Percentiles rank a stretch among this genome's conserved stretches.
Evolutionary conservation across 2,797 vertebrate genomes (phyloP).

Genomic region (Orientallactaga sibirica): DNA sequence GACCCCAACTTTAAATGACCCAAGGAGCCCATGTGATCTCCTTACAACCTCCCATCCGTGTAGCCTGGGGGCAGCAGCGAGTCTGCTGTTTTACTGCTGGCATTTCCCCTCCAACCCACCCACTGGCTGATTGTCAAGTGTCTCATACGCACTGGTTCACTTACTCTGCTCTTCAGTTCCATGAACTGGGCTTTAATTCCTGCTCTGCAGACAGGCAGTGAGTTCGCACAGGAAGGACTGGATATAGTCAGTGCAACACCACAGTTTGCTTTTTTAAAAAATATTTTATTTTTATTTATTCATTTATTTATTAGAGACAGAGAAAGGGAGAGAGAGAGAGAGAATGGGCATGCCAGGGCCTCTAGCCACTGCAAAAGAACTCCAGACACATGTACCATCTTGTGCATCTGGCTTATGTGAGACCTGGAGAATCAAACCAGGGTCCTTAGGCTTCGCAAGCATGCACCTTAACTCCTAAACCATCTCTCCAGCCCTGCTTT

Average conservation of each 20-base stretch:
- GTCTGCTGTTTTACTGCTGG: not conserved
- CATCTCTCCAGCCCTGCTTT: no score
- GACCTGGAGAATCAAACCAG: no score
- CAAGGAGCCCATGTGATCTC: not conserved
- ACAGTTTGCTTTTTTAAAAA: not conserved
- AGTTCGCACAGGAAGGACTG: not conserved
- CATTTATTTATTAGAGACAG: no score
- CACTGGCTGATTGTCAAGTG: not conserved
- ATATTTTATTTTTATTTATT: no score
- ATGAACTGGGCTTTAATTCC: not conserved
- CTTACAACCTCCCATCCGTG: rapidly evolving
- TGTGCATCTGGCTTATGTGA: no score
- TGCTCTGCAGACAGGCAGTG: not conserved
- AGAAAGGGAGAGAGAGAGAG: no score
- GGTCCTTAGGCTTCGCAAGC: no score
- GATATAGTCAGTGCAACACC: no score
- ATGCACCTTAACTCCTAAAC: no score
- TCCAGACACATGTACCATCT: no score
- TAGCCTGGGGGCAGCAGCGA: not conserved
- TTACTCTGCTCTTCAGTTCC: not conserved
- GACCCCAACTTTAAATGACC: not conserved
- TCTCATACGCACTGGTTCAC: not conserved
- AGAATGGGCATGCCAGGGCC: no score
- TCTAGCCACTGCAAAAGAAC: no score
- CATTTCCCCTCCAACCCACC: not conserved